phyloP scores from a whole-genome alignment of 2,797 vertebrate genomes.

The Atherinosoma microstoma region DNA sequence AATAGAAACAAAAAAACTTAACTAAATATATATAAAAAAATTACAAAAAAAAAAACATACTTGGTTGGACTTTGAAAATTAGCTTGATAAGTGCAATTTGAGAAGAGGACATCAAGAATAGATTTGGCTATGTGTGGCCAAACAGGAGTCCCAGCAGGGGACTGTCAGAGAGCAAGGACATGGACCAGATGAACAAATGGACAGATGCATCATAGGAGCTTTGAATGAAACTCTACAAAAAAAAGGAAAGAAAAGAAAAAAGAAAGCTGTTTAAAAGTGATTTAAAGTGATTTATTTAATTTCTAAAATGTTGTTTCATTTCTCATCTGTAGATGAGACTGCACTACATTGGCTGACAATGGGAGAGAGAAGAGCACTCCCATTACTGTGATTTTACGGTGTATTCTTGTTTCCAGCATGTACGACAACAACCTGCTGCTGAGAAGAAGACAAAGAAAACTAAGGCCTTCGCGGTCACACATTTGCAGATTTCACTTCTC shows the following conservation, averaged over 20 bases:
- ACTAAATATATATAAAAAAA: background rate
- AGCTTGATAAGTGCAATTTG: slow-evolving; percentile 76
- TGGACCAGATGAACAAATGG: slow-evolving; percentile 59
- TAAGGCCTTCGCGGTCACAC: slow-evolving; percentile 38
- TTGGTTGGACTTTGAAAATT: slow-evolving; percentile 64
- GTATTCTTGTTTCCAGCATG: slow-evolving; percentile 46
- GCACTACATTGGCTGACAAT: slow-evolving; percentile 81
- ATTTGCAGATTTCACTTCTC: slow-evolving; percentile 62
- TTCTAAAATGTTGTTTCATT: slow-evolving; percentile 75
- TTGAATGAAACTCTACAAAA: slow-evolving; percentile 58
- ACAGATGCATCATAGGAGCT: slow-evolving; percentile 58
- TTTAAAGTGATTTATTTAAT: slow-evolving; percentile 79
- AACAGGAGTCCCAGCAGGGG: slow-evolving; percentile 53
- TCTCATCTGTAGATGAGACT: slow-evolving; percentile 77
- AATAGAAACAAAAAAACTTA: background rate
- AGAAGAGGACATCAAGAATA: slow-evolving; percentile 66
- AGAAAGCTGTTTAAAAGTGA: slow-evolving; percentile 24
- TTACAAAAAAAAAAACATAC: slow-evolving; percentile 14
- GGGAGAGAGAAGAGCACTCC: slow-evolving; percentile 59
- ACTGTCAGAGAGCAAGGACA: slow-evolving; percentile 51
- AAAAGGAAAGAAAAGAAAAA: slow-evolving; percentile 4
- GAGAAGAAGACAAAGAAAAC: slow-evolving; percentile 29
- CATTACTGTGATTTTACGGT: slow-evolving; percentile 54
- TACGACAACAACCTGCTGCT: slow-evolving; percentile 46
- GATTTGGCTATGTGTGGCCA: slow-evolving; percentile 54